Conservation (phyloP, 1,140 invertebrate species). For the Platorchestia sp. region DNA sequence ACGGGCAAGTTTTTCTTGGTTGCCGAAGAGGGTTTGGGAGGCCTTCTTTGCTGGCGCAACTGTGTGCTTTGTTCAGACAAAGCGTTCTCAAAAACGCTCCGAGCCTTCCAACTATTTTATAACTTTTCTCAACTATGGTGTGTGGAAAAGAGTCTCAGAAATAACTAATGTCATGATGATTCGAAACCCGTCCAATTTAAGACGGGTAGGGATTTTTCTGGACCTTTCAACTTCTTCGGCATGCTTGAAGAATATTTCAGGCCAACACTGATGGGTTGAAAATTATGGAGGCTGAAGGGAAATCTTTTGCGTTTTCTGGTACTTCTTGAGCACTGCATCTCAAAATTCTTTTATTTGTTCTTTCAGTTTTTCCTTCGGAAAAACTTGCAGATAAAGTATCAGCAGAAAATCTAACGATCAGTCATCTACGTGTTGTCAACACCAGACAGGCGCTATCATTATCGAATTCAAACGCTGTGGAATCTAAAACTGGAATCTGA, state of each 20-base stretch:
- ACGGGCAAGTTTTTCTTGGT: not conserved
- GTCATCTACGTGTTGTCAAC: no score
- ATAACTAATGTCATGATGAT: not conserved
- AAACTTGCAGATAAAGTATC: no score
- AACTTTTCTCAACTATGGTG: not conserved
- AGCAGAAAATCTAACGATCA: no score
- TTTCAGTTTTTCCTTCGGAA: no score
- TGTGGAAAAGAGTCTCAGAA: not conserved
- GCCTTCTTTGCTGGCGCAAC: not conserved
- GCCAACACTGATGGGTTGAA: not conserved
- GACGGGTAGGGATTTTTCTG: not conserved
- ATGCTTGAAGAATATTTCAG: not conserved
- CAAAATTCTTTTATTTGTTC: no score
- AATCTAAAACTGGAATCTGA: not conserved
- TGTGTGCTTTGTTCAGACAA: not conserved
- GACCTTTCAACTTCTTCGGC: not conserved
- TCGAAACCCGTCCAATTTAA: not conserved
- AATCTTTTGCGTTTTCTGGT: no score
- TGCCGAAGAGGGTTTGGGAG: not conserved
- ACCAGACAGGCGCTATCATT: no score
- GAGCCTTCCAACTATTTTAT: not conserved
- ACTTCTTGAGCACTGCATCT: no score
- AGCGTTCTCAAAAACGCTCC: not conserved
- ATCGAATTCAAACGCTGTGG: no score
- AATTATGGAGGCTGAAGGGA: no score